These are phyloP conservation scores for Epinephelus coioides DNA, from an alignment of 2,797 vertebrate species.

Conservation along the genomic window DNA sequence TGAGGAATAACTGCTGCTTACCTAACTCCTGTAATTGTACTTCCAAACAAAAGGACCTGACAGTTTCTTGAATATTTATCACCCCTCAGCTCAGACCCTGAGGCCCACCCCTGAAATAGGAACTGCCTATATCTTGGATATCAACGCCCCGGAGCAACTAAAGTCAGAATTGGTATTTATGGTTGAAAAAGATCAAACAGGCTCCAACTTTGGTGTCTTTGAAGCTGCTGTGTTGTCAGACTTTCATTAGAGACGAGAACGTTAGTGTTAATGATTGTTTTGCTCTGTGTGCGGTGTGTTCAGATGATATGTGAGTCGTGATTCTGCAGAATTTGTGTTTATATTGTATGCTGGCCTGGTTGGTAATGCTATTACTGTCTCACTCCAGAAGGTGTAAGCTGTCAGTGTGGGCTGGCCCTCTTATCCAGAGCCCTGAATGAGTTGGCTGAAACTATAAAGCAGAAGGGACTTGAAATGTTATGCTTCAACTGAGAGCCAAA, in stretches of 20 bases:
- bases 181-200: slow-evolving; percentile 49
- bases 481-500: slow-evolving; percentile 49
- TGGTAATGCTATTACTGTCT: slow-evolving; percentile 63
- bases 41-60: slow-evolving; percentile 39
- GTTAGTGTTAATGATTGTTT: slow-evolving; percentile 48
- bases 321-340: slow-evolving; percentile 56
- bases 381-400: slow-evolving; percentile 75
- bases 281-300: slow-evolving; percentile 1
- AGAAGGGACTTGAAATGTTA: slow-evolving; percentile 64
- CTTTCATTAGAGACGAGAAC: slow-evolving; percentile 13
- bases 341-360: slow-evolving; percentile 50
- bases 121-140: slow-evolving; percentile 28
- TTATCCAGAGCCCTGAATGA: slow-evolving; percentile 58
- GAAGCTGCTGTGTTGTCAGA: slow-evolving; percentile 45
- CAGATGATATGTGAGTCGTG: slow-evolving; percentile 22
- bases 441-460: slow-evolving; percentile 63
- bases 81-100: slow-evolving; percentile 17
- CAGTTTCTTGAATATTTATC: slow-evolving; percentile 54
- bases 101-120: slow-evolving; percentile 40
- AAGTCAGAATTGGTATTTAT: slow-evolving; percentile 54
- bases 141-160: slow-evolving; percentile 18
- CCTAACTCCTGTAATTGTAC: slow-evolving; percentile 19
- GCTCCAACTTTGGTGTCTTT: slow-evolving; percentile 29
- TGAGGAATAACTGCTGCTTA: slow-evolving; percentile 36
- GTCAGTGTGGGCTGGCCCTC: slow-evolving; percentile 68